Evolutionary conservation across 2,888 invertebrate genomes (phyloP).

Genomic region (Andrena minutula): DNA sequence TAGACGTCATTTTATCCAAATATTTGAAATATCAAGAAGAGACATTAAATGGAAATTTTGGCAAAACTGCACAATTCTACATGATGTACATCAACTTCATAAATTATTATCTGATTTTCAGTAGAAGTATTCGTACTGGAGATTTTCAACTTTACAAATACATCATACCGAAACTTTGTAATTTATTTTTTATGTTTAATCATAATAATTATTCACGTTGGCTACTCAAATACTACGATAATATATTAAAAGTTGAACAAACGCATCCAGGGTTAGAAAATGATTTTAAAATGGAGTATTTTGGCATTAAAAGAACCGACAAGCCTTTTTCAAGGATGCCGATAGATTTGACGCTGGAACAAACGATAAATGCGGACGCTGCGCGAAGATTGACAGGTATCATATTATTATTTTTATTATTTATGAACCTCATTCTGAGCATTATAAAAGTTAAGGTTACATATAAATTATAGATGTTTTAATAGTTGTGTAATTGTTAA

Average conservation of each 20-base stretch:
- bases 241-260: conserved; percentile 14
- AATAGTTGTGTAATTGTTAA: too few species aligned
- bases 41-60: background rate
- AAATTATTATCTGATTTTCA: background rate
- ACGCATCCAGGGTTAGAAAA: conserved; percentile 18
- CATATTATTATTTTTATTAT: too few species aligned
- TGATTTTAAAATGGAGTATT: conserved; percentile 14
- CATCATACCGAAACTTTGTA: conserved; percentile 48
- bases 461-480: too few species aligned
- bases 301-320: conserved; percentile 17
- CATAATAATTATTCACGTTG: conserved; percentile 20
- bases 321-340: conserved; percentile 30
- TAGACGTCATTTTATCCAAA: conserved; percentile 50
- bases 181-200: conserved; percentile 26
- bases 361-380: conserved; percentile 68
- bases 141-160: conserved; percentile 36
- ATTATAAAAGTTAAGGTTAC: too few species aligned
- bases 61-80: conserved; percentile 1
- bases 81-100: background rate
- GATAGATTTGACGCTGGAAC: conserved; percentile 65
- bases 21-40: background rate
- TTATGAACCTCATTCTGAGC: too few species aligned
- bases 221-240: conserved; percentile 1
- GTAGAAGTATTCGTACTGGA: conserved; percentile 4
- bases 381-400: conserved; percentile 59